phyloP scores from a whole-genome alignment of 2,888 invertebrate genomes.

The Lampropteryx suffumata region DNA sequence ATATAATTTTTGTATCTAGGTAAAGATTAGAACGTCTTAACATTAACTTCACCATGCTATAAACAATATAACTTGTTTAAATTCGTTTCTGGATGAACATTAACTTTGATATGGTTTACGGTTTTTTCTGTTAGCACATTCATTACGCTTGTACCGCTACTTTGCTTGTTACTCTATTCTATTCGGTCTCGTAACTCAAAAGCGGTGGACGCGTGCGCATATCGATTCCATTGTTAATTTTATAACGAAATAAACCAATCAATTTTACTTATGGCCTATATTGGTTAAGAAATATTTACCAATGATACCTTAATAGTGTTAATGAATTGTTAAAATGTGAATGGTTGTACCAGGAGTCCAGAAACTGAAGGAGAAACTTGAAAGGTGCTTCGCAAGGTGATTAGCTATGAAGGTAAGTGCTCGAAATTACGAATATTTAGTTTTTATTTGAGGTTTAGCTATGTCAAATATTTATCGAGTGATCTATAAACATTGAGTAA shows the following conservation, averaged over 20 bases:
- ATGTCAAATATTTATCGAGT: no score
- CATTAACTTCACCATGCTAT: no score
- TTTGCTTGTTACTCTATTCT: background rate
- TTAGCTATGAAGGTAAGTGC: conserved; percentile 27
- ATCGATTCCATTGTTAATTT: background rate
- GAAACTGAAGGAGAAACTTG: conserved; percentile 49
- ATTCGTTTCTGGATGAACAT: no score
- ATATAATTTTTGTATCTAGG: no score
- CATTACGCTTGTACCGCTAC: background rate
- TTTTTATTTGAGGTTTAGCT: no score
- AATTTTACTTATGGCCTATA: no score
- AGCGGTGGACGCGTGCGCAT: background rate
- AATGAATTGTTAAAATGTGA: conserved; percentile 9
- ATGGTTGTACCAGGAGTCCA: conserved; percentile 36
- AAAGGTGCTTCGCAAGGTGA: background rate
- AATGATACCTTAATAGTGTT: background rate
- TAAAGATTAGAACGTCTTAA: no score
- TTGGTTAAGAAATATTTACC: background rate
- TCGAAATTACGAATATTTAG: background rate
- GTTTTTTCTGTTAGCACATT: background rate
- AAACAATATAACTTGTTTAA: no score
- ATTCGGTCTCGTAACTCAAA: background rate
- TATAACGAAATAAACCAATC: no score
- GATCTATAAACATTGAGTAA: no score
- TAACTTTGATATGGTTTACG: no score